phyloP scores from a whole-genome alignment of 2,113 vertebrate genomes.

The Macquaria ambigua region DNA sequence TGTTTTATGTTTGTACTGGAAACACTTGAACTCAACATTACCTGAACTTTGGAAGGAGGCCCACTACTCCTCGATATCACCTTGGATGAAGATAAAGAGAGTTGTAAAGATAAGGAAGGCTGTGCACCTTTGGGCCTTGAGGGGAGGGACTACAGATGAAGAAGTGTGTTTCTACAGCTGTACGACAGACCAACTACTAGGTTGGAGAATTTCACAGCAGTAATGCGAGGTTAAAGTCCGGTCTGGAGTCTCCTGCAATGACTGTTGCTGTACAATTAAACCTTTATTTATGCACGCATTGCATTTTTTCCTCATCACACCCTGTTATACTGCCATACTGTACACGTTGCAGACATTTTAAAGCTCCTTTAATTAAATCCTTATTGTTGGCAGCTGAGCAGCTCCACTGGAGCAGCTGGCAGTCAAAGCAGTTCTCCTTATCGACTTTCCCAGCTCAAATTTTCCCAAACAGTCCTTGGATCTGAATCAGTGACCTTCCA shows the following conservation, averaged over 20 bases:
- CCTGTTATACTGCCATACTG: not conserved
- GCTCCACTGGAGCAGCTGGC: not conserved
- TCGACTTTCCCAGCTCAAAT: not conserved
- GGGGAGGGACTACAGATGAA: conserved; percentile 6
- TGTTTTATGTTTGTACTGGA: conserved; percentile 49
- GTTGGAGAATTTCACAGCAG: not conserved
- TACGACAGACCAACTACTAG: not conserved
- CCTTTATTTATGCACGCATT: not conserved
- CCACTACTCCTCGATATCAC: conserved; percentile 48
- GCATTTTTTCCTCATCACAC: no score
- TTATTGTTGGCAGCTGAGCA: not conserved
- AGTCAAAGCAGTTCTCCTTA: conserved; percentile 4
- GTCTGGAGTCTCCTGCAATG: not conserved
- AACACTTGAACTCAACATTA: conserved; percentile 47
- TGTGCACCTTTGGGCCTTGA: conserved; percentile 26
- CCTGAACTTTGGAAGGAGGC: conserved; percentile 42
- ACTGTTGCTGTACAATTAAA: not conserved
- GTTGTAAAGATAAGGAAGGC: conserved; percentile 48
- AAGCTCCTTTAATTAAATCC: not conserved
- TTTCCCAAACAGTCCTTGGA: not conserved
- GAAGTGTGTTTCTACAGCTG: conserved; percentile 7
- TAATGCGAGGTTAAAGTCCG: not conserved
- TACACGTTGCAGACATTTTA: not conserved
- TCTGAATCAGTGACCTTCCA: conserved; percentile 5
- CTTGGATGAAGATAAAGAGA: conserved; percentile 53